These are phyloP conservation scores for Micromys minutus DNA, from an alignment of 2,113 vertebrate species.

Conservation along the genomic window DNA sequence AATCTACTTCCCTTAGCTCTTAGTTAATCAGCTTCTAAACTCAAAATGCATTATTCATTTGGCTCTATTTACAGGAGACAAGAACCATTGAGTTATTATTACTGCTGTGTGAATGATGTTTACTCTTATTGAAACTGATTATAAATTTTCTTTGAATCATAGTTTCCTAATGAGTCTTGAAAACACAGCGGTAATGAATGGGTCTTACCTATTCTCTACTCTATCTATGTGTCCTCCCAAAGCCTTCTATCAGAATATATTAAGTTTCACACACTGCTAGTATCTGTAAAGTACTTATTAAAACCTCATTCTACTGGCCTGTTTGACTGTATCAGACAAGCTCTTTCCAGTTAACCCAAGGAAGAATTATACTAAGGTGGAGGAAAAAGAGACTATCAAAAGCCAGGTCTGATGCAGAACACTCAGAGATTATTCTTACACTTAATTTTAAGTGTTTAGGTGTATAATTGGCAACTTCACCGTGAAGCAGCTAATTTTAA, in stretches of 20 bases:
- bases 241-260: conserved; percentile 8
- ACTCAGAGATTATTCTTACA: not conserved
- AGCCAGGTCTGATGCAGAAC: not conserved
- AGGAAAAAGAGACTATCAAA: not conserved
- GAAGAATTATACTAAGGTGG: not conserved
- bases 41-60: conserved; percentile 58
- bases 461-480: not conserved
- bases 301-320: conserved; percentile 3
- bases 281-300: not conserved
- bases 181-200: conserved; percentile 47
- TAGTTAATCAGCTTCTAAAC: conserved; percentile 28
- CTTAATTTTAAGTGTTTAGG: not conserved
- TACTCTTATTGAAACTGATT: conserved; percentile 67
- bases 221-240: not conserved
- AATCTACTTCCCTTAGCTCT: not conserved
- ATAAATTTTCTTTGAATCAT: conserved; percentile 63
- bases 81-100: conserved; percentile 51
- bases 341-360: not conserved
- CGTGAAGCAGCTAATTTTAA: not conserved
- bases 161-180: conserved; percentile 56
- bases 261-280: no score
- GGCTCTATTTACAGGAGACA: conserved; percentile 61
- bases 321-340: conserved; percentile 5
- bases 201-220: conserved; percentile 20
- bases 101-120: conserved; percentile 64